These are phyloP conservation scores for Onthophagus taurus DNA, from an alignment of 1,140 invertebrate genomes.

Conservation along the genomic window DNA sequence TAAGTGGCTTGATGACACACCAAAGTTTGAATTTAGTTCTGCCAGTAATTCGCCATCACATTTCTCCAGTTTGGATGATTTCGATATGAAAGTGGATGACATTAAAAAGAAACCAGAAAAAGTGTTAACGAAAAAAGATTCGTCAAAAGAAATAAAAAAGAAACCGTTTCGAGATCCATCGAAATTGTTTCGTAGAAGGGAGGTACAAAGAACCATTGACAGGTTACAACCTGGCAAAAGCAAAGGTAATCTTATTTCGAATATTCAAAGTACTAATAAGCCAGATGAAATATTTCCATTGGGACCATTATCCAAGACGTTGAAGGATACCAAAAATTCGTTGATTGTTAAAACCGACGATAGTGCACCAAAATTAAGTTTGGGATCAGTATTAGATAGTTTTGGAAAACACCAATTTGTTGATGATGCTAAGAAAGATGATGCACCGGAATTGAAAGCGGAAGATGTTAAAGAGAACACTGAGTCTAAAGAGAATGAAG, in stretches of 20 bases:
- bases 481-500: constrained; percentile 13
- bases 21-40: constrained; percentile 62
- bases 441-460: constrained; percentile 35
- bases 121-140: constrained; percentile 24
- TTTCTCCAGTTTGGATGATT: constrained; percentile 42
- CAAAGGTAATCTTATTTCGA: constrained; percentile 68
- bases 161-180: constrained; percentile 31
- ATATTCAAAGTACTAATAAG: constrained; percentile 43
- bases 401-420: constrained; percentile 50
- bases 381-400: constrained; percentile 67
- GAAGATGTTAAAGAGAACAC: constrained; percentile 21
- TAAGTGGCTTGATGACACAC: constrained; percentile 77
- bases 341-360: constrained; percentile 46
- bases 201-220: constrained; percentile 72
- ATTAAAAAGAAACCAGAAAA: constrained; percentile 35
- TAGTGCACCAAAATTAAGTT: constrained; percentile 64
- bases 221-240: constrained; percentile 73
- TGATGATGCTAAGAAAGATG: constrained; percentile 40
- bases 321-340: constrained; percentile 45
- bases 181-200: constrained; percentile 50
- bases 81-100: constrained; percentile 40
- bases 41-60: constrained; percentile 61
- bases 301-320: constrained; percentile 38
- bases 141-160: constrained; percentile 32
- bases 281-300: constrained; percentile 40